Evolutionary conservation across 2,888 invertebrate species (phyloP).

Genomic region (Chrysolina americana): DNA sequence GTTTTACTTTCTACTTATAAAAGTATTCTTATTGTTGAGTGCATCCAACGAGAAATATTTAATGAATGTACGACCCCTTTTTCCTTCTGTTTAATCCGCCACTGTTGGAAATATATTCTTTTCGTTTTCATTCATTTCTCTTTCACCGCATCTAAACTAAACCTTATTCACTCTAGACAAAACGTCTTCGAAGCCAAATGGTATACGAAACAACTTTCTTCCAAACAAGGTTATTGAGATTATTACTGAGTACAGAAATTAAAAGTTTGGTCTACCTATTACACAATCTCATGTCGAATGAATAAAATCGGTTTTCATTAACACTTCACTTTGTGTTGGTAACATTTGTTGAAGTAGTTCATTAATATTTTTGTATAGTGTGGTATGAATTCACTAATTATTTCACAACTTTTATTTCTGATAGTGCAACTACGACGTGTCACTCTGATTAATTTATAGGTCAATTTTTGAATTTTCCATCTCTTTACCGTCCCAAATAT

Average conservation of each 20-base stretch:
- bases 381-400: conserved; percentile 5
- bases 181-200: conserved; percentile 42
- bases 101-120: conserved; percentile 51
- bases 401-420: conserved; percentile 13
- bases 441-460: conserved; percentile 1
- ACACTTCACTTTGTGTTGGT: conserved; percentile 25
- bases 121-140: conserved; percentile 61
- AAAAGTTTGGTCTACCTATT: conserved; percentile 58
- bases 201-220: conserved; percentile 59
- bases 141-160: conserved; percentile 49
- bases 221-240: conserved; percentile 48
- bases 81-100: conserved; percentile 17
- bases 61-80: background rate
- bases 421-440: background rate
- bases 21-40: too few relatives aligned
- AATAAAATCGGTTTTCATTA: conserved; percentile 37
- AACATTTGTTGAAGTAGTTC: conserved; percentile 12
- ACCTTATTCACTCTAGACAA: conserved; percentile 49
- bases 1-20: too few relatives aligned
- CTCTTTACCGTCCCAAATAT: background rate
- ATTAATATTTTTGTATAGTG: background rate
- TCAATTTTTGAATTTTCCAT: background rate
- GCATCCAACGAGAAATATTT: background rate
- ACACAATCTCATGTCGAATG: conserved; percentile 40
- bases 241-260: conserved; percentile 54